Conservation (phyloP, 2,888 invertebrate genomes). For the Drosophila hawaiiensis region DNA sequence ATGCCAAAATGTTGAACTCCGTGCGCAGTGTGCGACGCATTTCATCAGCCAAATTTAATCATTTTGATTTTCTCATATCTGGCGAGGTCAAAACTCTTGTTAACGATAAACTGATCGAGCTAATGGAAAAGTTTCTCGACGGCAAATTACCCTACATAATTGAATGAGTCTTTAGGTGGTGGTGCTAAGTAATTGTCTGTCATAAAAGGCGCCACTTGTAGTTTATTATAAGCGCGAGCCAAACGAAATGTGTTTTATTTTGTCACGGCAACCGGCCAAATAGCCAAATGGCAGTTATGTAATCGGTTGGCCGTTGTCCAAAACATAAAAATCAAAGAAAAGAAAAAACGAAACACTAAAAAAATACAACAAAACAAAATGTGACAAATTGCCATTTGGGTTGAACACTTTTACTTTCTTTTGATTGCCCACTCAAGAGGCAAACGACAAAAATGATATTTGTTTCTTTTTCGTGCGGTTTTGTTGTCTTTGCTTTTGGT, state of each 20-base stretch:
- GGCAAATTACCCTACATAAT: slow-evolving; percentile 74
- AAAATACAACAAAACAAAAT: slow-evolving; percentile 42
- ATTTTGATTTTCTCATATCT: slow-evolving; percentile 79
- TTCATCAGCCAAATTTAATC: slow-evolving; percentile 74
- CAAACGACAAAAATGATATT: slow-evolving; percentile 51
- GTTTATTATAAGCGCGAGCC: slow-evolving; percentile 51
- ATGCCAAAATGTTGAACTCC: slow-evolving; percentile 66
- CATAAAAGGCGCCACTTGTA: slow-evolving; percentile 55
- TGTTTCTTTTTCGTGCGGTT: slow-evolving; percentile 30
- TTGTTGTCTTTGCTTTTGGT: slow-evolving; percentile 11
- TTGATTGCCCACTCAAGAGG: slow-evolving; percentile 54
- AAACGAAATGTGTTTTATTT: slow-evolving; percentile 63
- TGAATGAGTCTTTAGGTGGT: slow-evolving; percentile 57
- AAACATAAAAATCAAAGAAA: slow-evolving; percentile 50
- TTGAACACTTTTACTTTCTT: slow-evolving; percentile 76
- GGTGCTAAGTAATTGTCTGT: slow-evolving; percentile 45
- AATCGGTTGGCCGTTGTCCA: slow-evolving; percentile 47
- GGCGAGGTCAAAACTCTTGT: slow-evolving; percentile 69
- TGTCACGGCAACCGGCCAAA: slow-evolving; percentile 55
- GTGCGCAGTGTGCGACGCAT: slow-evolving; percentile 75
- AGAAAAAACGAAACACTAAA: slow-evolving; percentile 42
- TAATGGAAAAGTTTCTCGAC: slow-evolving; percentile 72
- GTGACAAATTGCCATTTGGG: slow-evolving; percentile 47
- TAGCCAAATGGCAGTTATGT: slow-evolving; percentile 66
- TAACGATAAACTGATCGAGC: slow-evolving; percentile 75